Evolutionary conservation across 2,888 invertebrate genomes (phyloP).

Genomic region (Trichopria drosophilae): DNA sequence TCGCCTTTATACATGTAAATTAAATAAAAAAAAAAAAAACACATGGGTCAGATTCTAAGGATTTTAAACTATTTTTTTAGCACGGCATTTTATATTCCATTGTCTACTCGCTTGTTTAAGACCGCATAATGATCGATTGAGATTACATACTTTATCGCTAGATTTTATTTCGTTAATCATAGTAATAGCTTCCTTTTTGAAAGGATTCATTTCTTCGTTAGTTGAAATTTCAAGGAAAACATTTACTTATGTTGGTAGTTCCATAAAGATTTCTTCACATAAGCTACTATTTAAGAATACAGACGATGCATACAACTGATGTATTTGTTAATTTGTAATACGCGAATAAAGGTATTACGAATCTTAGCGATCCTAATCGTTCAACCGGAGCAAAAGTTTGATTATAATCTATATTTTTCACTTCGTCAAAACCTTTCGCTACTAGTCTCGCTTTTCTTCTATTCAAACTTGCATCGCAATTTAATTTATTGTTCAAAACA

Average conservation of each 20-base stretch:
- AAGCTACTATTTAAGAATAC: slow-evolving; percentile 27
- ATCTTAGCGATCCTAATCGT: slow-evolving; percentile 30
- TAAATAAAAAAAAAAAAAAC: too few relatives aligned
- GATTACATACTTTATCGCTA: slow-evolving; percentile 31
- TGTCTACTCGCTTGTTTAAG: slow-evolving; percentile 34
- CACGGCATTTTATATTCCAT: slow-evolving; percentile 32
- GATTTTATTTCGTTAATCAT: too few relatives aligned
- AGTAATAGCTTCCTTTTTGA: too few relatives aligned
- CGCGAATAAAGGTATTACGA: too few relatives aligned
- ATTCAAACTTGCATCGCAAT: slow-evolving; percentile 29
- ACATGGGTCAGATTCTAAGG: slow-evolving; percentile 20
- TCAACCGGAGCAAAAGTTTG: slow-evolving; percentile 4
- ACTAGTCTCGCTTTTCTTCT: slow-evolving; percentile 39
- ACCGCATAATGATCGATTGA: slow-evolving; percentile 38
- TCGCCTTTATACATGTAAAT: slow-evolving; percentile 30
- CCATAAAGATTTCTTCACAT: slow-evolving; percentile 30
- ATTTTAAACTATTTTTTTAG: neutral
- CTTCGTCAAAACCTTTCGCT: slow-evolving; percentile 39
- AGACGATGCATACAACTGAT: slow-evolving; percentile 25
- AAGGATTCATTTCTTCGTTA: neutral
- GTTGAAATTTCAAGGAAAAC: slow-evolving; percentile 17
- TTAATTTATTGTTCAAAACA: slow-evolving; percentile 32
- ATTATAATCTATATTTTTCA: slow-evolving; percentile 37
- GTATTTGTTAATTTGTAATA: slow-evolving; percentile 15
- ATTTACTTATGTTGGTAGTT: slow-evolving; percentile 24